Base-by-base conservation (phyloP, 37 sponge, comb jelly and placozoan genomes). In the Oscarella lobularis region DNA sequence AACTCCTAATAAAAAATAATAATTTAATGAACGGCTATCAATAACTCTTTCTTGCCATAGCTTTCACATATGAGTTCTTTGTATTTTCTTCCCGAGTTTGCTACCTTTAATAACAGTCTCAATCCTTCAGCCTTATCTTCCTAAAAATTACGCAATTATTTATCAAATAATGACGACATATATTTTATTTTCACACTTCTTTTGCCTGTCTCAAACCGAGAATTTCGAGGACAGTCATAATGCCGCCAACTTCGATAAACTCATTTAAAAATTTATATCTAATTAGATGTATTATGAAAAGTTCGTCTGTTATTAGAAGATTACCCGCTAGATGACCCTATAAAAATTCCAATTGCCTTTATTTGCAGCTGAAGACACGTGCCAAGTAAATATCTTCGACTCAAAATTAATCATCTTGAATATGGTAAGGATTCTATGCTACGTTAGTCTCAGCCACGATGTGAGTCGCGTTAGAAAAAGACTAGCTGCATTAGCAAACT, bases 21-120 rank as follows among this genome's bases (percentile, higher is more conserved):
- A 9, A 5, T 41, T 39, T 32, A 41, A 39, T 0, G 3, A 30
- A 73, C 36, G 31, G 35, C 70, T 34, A 83, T 2, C 48, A 74
- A 73, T 3, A 39, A 41, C 2, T 31, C 0, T 35, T 36, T 1
- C 84, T 81, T 37, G 89, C 95, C 98, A 72, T 77, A 85, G 67
- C 95, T 97, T 75, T 97, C 98, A 79, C 98, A 97, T 37, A 97
- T 39, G 5, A 97, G 77, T 66, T 97, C 98, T 83, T 93, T 97
- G 81, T 84, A 97, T 77, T 93, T 96, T 67, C 98, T 73, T 2
- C 98, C 98, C 27, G 79, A 76, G 72, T 81, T 83, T 5, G 87
- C 81, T 20, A 97, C 77, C 36, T 73, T 41, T 30, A 89, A 65
- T 2, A 98, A 78, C 39, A 98, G 75, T 30, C 67, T 39, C 0